Base-by-base conservation (phyloP, 2,888 invertebrate genomes). In the Melieria crassipennis region DNA sequence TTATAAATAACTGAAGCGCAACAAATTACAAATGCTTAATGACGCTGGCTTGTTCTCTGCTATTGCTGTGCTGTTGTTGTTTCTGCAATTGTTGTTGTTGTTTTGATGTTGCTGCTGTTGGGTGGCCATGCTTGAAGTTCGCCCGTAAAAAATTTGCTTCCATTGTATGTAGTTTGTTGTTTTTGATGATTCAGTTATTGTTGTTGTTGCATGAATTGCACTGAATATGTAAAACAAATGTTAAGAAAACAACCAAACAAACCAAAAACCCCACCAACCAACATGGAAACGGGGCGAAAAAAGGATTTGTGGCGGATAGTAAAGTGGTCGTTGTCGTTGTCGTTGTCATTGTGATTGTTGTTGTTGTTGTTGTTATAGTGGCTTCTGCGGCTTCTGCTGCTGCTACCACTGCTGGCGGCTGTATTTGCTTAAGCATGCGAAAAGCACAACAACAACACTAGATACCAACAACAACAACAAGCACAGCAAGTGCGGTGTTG, bases 1-100 rank as follows among this genome's bases (percentile, higher is more conserved):
- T 68, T 68, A 61, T 68, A 62, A 65, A 65, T 61, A 74, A 71
- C 60, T 66, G 63, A 70, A 67, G 71, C 64, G 64, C 57, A 64
- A 55, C 71, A 74, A 71, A 71, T 74, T 67, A 73, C 73, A 56
- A 69, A 52, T 65, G 56, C 69, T 71, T 71, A 71, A 73, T 71
- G 71, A 62, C 55, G 67, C 66, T 50, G 58, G 45, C 11, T 30
- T 30, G 50, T 66, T 71, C 30, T 30, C 30, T 30, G 50, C 50
- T 48, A 11, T 46, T 43, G 46, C 48, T 57, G 69, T 43, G 13
- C 43, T 61, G 56, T 7, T 52, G 13, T 30, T 56, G 55, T 50
- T 7, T 43, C 5, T 47, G 13, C 55, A 60, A 46, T 55, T 13
- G 43, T 30, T 45, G 56, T 56, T 64, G 43, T 46, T 60, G 62